These are phyloP conservation scores for Eupithecia dodoneata DNA, from an alignment of 2,888 invertebrate genomes.

Conservation along the genomic window DNA sequence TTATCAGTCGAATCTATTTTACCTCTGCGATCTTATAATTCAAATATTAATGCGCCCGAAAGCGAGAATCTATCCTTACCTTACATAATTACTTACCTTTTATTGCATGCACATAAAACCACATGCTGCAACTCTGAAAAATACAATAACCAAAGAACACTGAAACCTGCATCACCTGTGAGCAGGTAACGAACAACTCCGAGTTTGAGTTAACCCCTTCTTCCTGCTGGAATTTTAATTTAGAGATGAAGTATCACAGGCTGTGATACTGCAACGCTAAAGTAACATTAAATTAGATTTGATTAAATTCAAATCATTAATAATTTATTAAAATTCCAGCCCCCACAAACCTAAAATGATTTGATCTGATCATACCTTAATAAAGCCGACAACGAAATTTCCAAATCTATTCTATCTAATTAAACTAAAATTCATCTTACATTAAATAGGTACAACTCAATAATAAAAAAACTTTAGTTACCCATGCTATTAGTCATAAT, in stretches of 20 bases:
- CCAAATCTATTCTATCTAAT: not conserved
- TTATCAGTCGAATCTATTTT: too few species aligned
- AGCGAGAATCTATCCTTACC: not conserved
- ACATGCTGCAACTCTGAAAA: not conserved
- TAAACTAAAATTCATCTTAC: not conserved
- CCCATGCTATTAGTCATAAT: slow-evolving; percentile 34
- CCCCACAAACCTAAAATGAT: not conserved
- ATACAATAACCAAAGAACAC: not conserved
- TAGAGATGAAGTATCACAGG: too few species aligned
- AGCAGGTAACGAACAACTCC: too few species aligned
- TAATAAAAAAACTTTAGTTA: slow-evolving; percentile 20
- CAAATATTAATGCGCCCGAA: not conserved
- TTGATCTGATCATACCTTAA: not conserved
- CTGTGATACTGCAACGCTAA: not conserved
- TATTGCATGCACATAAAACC: not conserved
- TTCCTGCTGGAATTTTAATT: too few species aligned
- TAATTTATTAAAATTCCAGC: not conserved
- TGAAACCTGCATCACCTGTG: not conserved
- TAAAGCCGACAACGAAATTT: not conserved
- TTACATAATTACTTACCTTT: not conserved
- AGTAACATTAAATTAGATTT: not conserved
- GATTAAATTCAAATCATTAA: too few species aligned
- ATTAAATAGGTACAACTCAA: not conserved
- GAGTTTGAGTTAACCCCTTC: too few species aligned
- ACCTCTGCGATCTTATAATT: not conserved